These are phyloP conservation scores for Eospalax fontanierii DNA, from an alignment of 2,797 vertebrate genomes.

Conservation along the genomic window DNA sequence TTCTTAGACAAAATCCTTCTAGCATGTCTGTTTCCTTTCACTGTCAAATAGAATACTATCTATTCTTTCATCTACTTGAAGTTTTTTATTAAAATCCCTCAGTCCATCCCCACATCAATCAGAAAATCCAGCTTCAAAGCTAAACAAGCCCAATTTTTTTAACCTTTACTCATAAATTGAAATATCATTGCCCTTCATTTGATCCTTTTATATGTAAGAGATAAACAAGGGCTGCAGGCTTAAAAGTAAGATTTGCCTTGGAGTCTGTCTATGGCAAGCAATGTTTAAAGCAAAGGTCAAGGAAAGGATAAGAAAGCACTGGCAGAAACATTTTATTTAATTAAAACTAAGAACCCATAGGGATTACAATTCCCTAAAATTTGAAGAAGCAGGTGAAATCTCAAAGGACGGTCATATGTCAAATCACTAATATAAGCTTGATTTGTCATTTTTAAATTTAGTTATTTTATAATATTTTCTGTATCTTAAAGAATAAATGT, in stretches of 20 bases:
- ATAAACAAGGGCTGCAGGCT: conserved; percentile 21
- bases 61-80: conserved; percentile 57
- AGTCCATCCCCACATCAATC: conserved; percentile 8
- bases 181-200: conserved; percentile 23
- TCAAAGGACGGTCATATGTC: not conserved
- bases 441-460: conserved; percentile 2
- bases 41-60: conserved; percentile 29
- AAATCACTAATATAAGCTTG: not conserved
- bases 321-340: conserved; percentile 50
- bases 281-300: conserved; percentile 67
- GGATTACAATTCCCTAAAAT: conserved; percentile 47
- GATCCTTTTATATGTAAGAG: conserved; percentile 53
- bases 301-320: conserved; percentile 3
- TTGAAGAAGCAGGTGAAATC: conserved; percentile 58
- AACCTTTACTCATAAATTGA: conserved; percentile 60
- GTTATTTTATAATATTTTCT: conserved; percentile 10
- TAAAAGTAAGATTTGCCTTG: conserved; percentile 50
- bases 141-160: conserved; percentile 55
- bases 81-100: conserved; percentile 52
- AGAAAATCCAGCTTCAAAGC: conserved; percentile 58
- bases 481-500: conserved; percentile 36
- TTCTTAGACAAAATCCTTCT: conserved; percentile 47
- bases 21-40: conserved; percentile 39
- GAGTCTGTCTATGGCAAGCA: conserved; percentile 22
- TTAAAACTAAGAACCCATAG: conserved; percentile 42